Evolutionary conservation across 2,888 invertebrate genomes (phyloP).

Genomic region (Gisinianus flammeolus): DNA sequence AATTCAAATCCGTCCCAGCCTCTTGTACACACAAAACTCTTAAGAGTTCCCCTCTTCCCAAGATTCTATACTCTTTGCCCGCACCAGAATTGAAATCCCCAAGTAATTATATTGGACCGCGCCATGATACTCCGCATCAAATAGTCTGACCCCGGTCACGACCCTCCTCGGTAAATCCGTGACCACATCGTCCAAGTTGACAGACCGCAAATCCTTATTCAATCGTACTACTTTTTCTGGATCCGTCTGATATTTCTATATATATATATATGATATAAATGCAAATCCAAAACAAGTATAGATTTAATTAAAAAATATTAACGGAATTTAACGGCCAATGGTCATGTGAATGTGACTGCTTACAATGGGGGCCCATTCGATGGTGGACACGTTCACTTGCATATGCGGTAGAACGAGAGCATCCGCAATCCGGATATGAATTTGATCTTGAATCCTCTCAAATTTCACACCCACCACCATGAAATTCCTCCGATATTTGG

Average conservation of each 20-base stretch:
- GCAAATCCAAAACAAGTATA: too few species aligned
- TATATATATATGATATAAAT: too few species aligned
- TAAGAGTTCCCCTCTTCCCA: too few species aligned
- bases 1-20: too few species aligned
- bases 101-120: constrained; percentile 33
- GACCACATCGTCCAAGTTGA: constrained; percentile 42
- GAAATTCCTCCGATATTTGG: constrained; percentile 14
- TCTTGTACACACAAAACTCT: too few species aligned
- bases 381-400: not conserved
- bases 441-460: constrained; percentile 38
- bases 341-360: not conserved
- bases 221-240: not conserved
- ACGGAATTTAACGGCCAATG: not conserved
- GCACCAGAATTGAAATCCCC: constrained; percentile 35
- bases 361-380: constrained; percentile 32
- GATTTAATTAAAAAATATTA: not conserved
- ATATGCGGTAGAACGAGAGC: not conserved
- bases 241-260: not conserved
- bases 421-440: constrained; percentile 38
- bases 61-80: too few species aligned
- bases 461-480: constrained; percentile 36
- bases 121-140: constrained; percentile 16
- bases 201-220: constrained; percentile 32
- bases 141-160: constrained; percentile 36
- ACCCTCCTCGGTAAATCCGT: constrained; percentile 17